Percentiles rank a stretch among this genome's conserved stretches.
These are phyloP conservation scores for Brachypodius melanocephalos DNA, from an alignment of 2,113 vertebrate species.

Conservation along the genomic window DNA sequence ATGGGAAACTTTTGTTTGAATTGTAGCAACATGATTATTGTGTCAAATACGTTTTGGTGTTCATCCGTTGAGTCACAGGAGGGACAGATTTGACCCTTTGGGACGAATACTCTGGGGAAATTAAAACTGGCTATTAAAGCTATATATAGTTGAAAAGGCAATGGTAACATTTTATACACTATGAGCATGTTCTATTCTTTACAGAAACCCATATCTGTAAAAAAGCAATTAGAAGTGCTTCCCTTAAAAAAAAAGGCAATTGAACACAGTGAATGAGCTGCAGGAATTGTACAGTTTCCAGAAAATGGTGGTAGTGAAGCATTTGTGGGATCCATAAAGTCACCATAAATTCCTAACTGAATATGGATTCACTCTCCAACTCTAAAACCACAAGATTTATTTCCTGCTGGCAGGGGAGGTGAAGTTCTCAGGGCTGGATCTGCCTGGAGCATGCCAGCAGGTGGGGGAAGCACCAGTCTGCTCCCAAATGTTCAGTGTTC, in stretches of 20 bases:
- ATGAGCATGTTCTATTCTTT: conserved; percentile 30
- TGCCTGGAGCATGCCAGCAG: conserved; percentile 18
- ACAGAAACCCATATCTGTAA: conserved; percentile 55
- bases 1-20: not conserved
- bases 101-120: conserved; percentile 21
- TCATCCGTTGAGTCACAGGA: not conserved
- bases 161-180: not conserved
- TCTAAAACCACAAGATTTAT: conserved; percentile 65
- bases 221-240: conserved; percentile 59
- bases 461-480: not conserved
- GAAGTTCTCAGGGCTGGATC: not conserved
- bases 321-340: conserved; percentile 68
- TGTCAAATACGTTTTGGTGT: not conserved
- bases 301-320: conserved; percentile 64
- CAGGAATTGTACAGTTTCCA: conserved; percentile 61
- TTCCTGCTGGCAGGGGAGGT: conserved; percentile 49
- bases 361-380: conserved; percentile 66
- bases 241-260: conserved; percentile 32
- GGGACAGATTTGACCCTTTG: conserved; percentile 7
- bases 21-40: not conserved
- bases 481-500: not conserved
- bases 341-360: conserved; percentile 68
- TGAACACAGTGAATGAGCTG: conserved; percentile 55
- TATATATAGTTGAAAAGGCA: conserved; percentile 40
- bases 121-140: conserved; percentile 35